Base-by-base conservation (phyloP, 2,888 invertebrate species). In the Lasioglossum morio region DNA sequence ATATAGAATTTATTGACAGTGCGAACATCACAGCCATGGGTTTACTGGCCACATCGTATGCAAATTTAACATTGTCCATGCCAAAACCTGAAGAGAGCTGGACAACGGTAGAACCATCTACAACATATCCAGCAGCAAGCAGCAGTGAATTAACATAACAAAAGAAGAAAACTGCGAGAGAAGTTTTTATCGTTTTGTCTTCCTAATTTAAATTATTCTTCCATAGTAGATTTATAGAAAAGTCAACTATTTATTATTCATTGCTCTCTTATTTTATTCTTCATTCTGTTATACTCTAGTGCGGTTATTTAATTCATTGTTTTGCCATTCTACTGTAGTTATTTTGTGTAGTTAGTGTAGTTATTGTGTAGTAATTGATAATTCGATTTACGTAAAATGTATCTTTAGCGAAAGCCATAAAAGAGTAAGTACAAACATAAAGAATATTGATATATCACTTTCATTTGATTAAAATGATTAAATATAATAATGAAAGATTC, bases 1-100 rank as follows among this genome's bases (percentile, higher is more conserved):
- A 85, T 34, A 60, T 79, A 57, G 57, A 72, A 46, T 77, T 87
- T 53, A 34, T 76, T n/a, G 79, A 87, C 34, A 87, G 63, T 72
- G 66, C 72, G 53, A 78, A 81, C 23, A 48, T 48, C 43, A 69
- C 48, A 14, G 72, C n/a, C 12, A 40, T 19, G 70, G 40, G 57
- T 40, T 46, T 79, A 53, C 34, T 69, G 0, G 0, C 82, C 37
- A 57, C 46, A 46, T 14, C 60, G 0, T 27, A 75, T 69, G 53
- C 16, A 27, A 82, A 76, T 78, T 70, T 69, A 3, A 73, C 69
- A 27, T n/a, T 69, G 4, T 14, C 48, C 10, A 34, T 57, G 69
- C 46, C 70, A 37, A 53, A 46, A n/a, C 40, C 37, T 46, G 63
- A 37, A 8, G 60, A 46, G 1, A 19, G 73, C n/a, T 74, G 48